phyloP scores from a whole-genome alignment of 2,113 vertebrate species.

The Lutjanus erythropterus region DNA sequence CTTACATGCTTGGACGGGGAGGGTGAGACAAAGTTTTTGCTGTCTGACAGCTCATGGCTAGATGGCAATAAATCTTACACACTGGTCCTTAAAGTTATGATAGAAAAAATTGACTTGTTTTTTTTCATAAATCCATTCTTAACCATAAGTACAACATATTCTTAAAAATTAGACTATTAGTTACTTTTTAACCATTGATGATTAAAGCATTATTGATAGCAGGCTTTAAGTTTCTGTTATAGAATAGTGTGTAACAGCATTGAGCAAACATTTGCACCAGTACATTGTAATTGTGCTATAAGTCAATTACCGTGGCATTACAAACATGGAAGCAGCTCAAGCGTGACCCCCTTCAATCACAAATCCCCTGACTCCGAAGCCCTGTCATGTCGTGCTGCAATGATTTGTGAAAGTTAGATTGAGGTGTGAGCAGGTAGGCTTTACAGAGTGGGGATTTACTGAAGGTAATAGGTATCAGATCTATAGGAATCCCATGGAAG shows the following conservation, averaged over 20 bases:
- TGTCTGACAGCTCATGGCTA: too few relatives aligned
- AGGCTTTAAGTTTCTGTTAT: too few relatives aligned
- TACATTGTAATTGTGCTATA: conserved; percentile 11
- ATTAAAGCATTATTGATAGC: too few relatives aligned
- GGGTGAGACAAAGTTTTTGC: too few relatives aligned
- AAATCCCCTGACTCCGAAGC: conserved; percentile 58
- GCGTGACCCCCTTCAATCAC: conserved; percentile 57
- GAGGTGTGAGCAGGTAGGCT: conserved; percentile 67
- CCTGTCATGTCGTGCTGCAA: conserved; percentile 57
- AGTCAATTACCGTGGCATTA: conserved; percentile 44
- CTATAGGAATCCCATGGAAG: conserved; percentile 60
- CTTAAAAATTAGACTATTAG: too few relatives aligned
- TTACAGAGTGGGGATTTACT: conserved; percentile 64
- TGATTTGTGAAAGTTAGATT: conserved; percentile 71
- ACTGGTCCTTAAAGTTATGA: too few relatives aligned
- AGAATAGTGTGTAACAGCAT: conserved; percentile 1
- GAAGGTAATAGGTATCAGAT: conserved; percentile 68
- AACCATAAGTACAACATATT: too few relatives aligned
- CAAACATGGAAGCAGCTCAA: conserved; percentile 52
- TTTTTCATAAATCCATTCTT: too few relatives aligned
- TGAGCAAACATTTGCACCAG: conserved; percentile 25
- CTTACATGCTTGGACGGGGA: too few relatives aligned
- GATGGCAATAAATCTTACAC: too few relatives aligned
- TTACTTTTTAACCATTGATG: too few relatives aligned
- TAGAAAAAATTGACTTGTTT: too few relatives aligned